Evolutionary conservation across 2,113 vertebrate genomes (phyloP), one percentile per base, ranked within the genome.

Genomic region (Piaya cayana): DNA sequence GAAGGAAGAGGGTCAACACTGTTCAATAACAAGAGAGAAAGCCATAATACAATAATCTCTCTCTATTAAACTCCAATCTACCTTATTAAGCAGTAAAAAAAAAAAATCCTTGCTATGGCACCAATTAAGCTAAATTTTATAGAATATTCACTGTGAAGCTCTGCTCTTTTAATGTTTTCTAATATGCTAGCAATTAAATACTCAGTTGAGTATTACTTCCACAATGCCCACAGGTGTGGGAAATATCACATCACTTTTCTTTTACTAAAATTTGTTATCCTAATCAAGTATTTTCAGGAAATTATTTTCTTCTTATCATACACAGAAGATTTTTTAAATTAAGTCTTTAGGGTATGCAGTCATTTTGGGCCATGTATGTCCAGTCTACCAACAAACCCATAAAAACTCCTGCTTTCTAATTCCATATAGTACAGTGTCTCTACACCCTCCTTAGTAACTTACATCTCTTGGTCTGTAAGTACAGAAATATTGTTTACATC

Each of bases 141-240:
- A 63, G 11, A 71, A 12, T 11, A 53, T 23, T 89, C 36, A 27
- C 37, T 74, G 15, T 62, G 69, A 80, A 84, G 32, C 7, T 81
- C 9, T 43, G 34, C 16, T 42, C 6, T 59, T 85, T 67, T 37
- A 29, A 37, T 59, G 30, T 83, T 74, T 92, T 82, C 27, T 63
- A 90, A 64, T 37, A 75, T 7, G 25, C 8, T 63, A 56, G 47
- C 27, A 90, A 63, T 63, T 79, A 76, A 67, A 70, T 62, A 89
- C 58, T 63, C 4, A 2, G 6, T 55, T 55, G 9, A 0, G 0
- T 36, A 71, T 59, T 50, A 52, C 9, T 55, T 42, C 22, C 10
- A 82, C 9, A 4, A 29, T 64, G 34, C 26, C 39, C 1, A 0
- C 23, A 67, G 22, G 32, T 71, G 15, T 68, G 62, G 88, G 18